A percentile compares a stretch with the other conserved stretches of the same genome.
Evolutionary conservation across 2,888 invertebrate genomes (phyloP).

Genomic region (Abscondita cerata): DNA sequence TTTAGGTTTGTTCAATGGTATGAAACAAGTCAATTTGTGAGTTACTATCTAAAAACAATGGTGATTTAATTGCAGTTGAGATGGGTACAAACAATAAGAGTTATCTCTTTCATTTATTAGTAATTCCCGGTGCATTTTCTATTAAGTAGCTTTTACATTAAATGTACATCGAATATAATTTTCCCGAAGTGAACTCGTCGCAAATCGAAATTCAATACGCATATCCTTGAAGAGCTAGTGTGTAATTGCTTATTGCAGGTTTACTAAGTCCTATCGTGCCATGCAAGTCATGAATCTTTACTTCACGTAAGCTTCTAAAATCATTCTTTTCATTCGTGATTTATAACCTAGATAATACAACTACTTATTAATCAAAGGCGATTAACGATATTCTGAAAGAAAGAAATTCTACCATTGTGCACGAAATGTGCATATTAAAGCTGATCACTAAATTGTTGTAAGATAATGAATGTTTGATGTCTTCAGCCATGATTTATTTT

Average conservation of each 20-base stretch:
- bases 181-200: slow-evolving; percentile 40
- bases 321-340: slow-evolving; percentile 24
- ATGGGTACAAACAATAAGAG: slow-evolving; percentile 15
- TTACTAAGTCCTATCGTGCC: slow-evolving; percentile 26
- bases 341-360: slow-evolving; percentile 26
- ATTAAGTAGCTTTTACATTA: slow-evolving; percentile 46
- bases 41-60: background rate
- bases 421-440: too few species aligned
- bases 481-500: too few species aligned
- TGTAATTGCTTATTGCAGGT: slow-evolving; percentile 29
- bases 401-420: slow-evolving; percentile 3
- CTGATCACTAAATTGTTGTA: too few species aligned
- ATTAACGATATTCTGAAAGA: slow-evolving; percentile 26
- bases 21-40: too few species aligned
- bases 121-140: slow-evolving; percentile 46
- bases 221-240: slow-evolving; percentile 29
- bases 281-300: slow-evolving; percentile 29
- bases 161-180: slow-evolving; percentile 43
- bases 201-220: slow-evolving; percentile 45
- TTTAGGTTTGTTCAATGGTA: too few species aligned
- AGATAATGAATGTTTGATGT: too few species aligned
- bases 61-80: background rate
- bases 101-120: slow-evolving; percentile 35
- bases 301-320: slow-evolving; percentile 28
- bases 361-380: slow-evolving; percentile 29